Evolutionary conservation across 1,140 invertebrate species (phyloP).

Genomic region (Hylaeus volcanicus): DNA sequence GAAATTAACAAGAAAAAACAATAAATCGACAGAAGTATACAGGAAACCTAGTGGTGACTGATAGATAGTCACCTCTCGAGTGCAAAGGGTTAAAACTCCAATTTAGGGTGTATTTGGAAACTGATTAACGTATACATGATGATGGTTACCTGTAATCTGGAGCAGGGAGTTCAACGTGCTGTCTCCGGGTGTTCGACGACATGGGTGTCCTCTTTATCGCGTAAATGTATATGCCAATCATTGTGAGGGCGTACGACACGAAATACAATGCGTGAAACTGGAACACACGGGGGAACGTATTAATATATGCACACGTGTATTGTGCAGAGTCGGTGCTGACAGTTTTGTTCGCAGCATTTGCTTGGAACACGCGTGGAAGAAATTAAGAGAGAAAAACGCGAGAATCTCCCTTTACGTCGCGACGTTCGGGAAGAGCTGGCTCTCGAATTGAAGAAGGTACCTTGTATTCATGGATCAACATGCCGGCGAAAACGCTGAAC

Average conservation of each 20-base stretch:
- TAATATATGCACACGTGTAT: neutral
- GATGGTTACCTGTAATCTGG: slow-evolving; percentile 75
- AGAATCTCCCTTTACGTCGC: neutral
- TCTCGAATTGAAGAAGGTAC: slow-evolving; percentile 77
- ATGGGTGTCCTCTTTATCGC: slow-evolving; percentile 84
- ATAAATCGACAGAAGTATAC: no score
- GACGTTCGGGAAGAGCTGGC: neutral
- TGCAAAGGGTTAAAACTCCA: no score
- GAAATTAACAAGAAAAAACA: no score
- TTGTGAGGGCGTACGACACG: slow-evolving; percentile 87
- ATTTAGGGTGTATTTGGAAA: no score
- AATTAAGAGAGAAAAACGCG: neutral
- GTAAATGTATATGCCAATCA: slow-evolving; percentile 89
- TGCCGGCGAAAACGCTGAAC: slow-evolving; percentile 90
- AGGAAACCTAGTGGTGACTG: no score
- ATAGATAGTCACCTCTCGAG: no score
- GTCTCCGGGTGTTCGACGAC: slow-evolving; percentile 73
- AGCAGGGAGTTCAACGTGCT: slow-evolving; percentile 71
- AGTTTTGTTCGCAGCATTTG: neutral
- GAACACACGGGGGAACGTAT: slow-evolving; percentile 63
- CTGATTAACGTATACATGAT: no score
- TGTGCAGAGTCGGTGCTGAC: neutral
- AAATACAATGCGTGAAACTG: slow-evolving; percentile 92
- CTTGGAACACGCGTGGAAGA: neutral
- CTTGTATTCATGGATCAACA: slow-evolving; percentile 91